Evolutionary conservation across 2,113 vertebrate species (phyloP).

Genomic region (Heterotis niloticus): DNA sequence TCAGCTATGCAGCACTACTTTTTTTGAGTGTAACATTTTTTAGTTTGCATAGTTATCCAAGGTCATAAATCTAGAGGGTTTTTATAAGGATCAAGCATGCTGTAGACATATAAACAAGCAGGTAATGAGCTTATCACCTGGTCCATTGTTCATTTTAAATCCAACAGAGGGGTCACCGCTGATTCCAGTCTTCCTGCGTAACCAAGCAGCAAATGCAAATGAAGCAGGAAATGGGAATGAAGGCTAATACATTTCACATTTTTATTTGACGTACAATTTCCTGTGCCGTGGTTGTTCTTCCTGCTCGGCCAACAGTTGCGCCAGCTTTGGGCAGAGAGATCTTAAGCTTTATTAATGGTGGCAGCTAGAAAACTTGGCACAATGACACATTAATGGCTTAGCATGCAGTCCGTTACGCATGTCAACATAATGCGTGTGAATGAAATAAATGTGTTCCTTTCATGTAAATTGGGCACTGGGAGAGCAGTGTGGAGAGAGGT

Average conservation of each 20-base stretch:
- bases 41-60: no score
- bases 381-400: conserved; percentile 43
- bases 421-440: conserved; percentile 32
- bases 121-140: conserved; percentile 33
- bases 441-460: conserved; percentile 28
- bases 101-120: conserved; percentile 51
- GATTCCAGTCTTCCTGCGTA: conserved; percentile 61
- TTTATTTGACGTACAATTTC: conserved; percentile 31
- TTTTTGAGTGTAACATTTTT: no score
- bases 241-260: conserved; percentile 54
- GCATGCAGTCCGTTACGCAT: conserved; percentile 39
- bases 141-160: conserved; percentile 18
- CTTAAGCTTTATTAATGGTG: conserved; percentile 53
- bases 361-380: conserved; percentile 35
- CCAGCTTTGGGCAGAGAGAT: conserved; percentile 49
- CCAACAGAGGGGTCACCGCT: conserved; percentile 11
- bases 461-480: conserved; percentile 6
- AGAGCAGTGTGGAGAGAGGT: neutral
- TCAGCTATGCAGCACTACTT: no score
- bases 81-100: conserved; percentile 17
- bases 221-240: conserved; percentile 55
- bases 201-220: conserved; percentile 66
- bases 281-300: neutral
- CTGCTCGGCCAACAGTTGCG: conserved; percentile 47
- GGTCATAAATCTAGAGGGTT: no score